Conservation (phyloP, 2,888 invertebrate species). For the Bellardia bayeri region DNA sequence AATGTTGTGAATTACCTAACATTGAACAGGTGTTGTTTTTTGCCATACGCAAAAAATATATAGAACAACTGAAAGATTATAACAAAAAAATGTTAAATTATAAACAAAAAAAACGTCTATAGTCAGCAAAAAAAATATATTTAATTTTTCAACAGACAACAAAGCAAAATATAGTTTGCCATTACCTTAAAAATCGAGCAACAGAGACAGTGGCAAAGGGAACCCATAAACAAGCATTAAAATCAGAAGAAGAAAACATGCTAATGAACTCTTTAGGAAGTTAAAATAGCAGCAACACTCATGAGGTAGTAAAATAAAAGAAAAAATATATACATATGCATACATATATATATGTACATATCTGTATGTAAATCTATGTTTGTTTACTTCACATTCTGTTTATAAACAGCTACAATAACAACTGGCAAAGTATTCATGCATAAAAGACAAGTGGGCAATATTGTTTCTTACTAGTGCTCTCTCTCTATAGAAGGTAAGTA, state of each 20-base stretch:
- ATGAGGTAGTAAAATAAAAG: background rate
- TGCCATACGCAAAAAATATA: background rate
- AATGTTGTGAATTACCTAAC: conserved; percentile 30
- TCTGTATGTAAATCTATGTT: background rate
- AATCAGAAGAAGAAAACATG: conserved; percentile 24
- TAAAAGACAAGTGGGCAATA: conserved; percentile 49
- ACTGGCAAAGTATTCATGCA: conserved; percentile 31
- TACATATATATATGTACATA: background rate
- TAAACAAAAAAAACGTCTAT: conserved; percentile 18
- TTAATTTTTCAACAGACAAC: conserved; percentile 37
- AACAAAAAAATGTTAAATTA: conserved; percentile 28
- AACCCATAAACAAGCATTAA: background rate
- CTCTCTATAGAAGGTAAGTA: too few species aligned
- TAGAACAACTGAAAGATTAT: conserved; percentile 46
- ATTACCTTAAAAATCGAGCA: background rate
- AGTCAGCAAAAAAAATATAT: conserved; percentile 42
- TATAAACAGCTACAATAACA: conserved; percentile 12
- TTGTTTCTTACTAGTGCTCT: conserved; percentile 28
- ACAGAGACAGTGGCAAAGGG: background rate
- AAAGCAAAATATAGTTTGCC: conserved; percentile 5
- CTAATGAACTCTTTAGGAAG: conserved; percentile 62
- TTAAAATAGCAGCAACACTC: conserved; percentile 39
- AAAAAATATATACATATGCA: background rate
- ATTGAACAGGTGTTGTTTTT: conserved; percentile 54
- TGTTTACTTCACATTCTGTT: conserved; percentile 8